These are phyloP conservation scores for Prenolepis imparis DNA, from an alignment of 2,888 invertebrate species.

Conservation along the genomic window DNA sequence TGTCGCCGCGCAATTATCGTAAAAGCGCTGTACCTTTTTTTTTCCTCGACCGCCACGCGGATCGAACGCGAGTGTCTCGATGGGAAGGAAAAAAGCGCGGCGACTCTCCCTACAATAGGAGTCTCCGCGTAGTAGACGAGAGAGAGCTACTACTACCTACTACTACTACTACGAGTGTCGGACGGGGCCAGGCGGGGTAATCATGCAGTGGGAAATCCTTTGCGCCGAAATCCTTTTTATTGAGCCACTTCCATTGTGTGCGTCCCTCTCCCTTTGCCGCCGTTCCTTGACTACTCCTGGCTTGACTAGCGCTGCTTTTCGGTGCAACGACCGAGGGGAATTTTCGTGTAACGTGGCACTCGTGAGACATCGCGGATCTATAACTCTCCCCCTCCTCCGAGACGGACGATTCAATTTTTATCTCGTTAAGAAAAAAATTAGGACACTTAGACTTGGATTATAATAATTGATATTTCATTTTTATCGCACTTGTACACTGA, in stretches of 20 bases:
- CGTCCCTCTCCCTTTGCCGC: constrained; percentile 51
- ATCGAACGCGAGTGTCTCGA: constrained; percentile 44
- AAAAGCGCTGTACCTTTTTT: constrained; percentile 51
- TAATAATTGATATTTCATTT: not conserved
- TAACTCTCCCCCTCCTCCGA: not conserved
- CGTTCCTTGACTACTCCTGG: constrained; percentile 44
- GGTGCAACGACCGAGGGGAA: constrained; percentile 33
- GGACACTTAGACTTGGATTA: not conserved
- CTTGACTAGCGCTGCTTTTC: constrained; percentile 10
- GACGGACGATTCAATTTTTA: not conserved
- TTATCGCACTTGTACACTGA: not conserved
- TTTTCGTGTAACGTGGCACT: constrained; percentile 50
- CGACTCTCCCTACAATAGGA: constrained; percentile 37
- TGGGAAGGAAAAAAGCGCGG: constrained; percentile 40
- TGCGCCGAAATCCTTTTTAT: constrained; percentile 57
- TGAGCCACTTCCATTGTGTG: constrained; percentile 54
- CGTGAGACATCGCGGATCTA: constrained; percentile 40
- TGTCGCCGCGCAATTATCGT: constrained; percentile 42
- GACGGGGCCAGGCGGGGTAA: constrained; percentile 30
- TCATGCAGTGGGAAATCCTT: constrained; percentile 57
- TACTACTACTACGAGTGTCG: constrained; percentile 26
- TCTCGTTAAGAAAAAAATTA: not conserved
- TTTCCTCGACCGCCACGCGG: constrained; percentile 5
- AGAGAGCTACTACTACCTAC: not conserved
- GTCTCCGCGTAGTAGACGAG: constrained; percentile 33